Evolutionary conservation across 2,888 invertebrate species (phyloP), one percentile per base, ranked within the genome.

Genomic region (Ecliptopera silaceata): DNA sequence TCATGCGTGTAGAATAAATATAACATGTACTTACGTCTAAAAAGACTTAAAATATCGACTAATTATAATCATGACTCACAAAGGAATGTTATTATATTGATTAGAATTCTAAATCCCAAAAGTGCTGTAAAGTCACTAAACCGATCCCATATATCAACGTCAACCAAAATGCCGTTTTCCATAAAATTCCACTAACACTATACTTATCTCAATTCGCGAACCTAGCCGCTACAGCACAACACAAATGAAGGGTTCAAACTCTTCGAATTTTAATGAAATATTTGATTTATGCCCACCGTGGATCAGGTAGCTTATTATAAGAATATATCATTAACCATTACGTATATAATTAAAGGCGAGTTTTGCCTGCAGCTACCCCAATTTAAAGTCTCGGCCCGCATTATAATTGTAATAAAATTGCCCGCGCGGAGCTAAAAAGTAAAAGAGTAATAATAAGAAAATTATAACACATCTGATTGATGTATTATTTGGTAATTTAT

Each of bases 401-500:
- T 88, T 89, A 88, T 89, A 90, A 90, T 90, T 90, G 89, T 88
- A 87, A 86, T 88, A 89, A 90, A 90, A 90, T 90, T 88, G 90
- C 88, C 83, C 75, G 84, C 71, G 82, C 72, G 74, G 78, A 79
- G 82, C 82, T 81, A 82, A 81, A 75, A 75, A 76, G 82, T 81
- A 76, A 79, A 80, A 85, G 79, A 74, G 71, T 78, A 79, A 80
- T 79, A 79, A 82, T 77, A 81, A 82, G 79, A 80, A 88, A 90
- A 89, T 90, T 90, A 89, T 91, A 90, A 91, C 89, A 90, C 89
- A 84, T 90, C 90, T 90, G 90, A 91, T 91, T 90, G 90, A 91
- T 90, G 90, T 88, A 90, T 88, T 90, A 91, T 91, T 90, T 87
- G 87, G 83, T 89, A 90, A 91, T 90, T 91, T 91, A 91, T 91